These are phyloP conservation scores for Drosophila nikananu DNA, from an alignment of 1,140 invertebrate species.

Conservation along the genomic window DNA sequence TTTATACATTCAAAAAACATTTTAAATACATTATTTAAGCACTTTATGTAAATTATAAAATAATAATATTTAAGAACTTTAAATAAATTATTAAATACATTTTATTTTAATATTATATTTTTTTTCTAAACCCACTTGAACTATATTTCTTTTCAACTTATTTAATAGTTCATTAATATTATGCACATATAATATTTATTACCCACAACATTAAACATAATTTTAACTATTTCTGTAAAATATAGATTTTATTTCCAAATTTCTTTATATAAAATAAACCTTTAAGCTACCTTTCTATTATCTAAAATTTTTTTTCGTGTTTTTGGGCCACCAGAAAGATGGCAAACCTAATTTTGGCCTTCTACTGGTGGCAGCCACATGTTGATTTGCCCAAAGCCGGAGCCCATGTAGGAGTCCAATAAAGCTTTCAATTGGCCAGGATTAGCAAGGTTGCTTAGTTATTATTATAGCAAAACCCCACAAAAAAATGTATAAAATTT, in stretches of 20 bases:
- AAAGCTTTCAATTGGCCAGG: constrained; percentile 31
- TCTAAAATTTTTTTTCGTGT: not conserved
- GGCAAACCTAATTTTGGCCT: constrained; percentile 16
- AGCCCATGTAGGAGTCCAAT: constrained; percentile 35
- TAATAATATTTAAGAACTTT: too few relatives aligned
- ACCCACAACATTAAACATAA: not conserved
- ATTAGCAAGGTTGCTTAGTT: not conserved
- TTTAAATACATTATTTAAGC: too few relatives aligned
- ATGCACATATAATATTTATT: not conserved
- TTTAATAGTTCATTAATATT: not conserved
- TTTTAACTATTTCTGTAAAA: not conserved
- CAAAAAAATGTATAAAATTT: not conserved
- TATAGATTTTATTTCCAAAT: too few relatives aligned
- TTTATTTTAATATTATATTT: too few relatives aligned
- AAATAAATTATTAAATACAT: too few relatives aligned
- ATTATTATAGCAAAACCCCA: not conserved
- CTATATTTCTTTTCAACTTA: too few relatives aligned
- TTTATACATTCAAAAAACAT: not conserved
- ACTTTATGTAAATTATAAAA: too few relatives aligned
- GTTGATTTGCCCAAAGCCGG: constrained; percentile 34
- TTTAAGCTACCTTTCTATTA: accelerated
- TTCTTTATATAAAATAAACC: too few relatives aligned
- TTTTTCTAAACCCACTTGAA: too few relatives aligned
- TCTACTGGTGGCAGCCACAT: constrained; percentile 31
- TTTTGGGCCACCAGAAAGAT: not conserved